Base-by-base conservation (phyloP, 2,113 vertebrate genomes). In the Aix galericulata region DNA sequence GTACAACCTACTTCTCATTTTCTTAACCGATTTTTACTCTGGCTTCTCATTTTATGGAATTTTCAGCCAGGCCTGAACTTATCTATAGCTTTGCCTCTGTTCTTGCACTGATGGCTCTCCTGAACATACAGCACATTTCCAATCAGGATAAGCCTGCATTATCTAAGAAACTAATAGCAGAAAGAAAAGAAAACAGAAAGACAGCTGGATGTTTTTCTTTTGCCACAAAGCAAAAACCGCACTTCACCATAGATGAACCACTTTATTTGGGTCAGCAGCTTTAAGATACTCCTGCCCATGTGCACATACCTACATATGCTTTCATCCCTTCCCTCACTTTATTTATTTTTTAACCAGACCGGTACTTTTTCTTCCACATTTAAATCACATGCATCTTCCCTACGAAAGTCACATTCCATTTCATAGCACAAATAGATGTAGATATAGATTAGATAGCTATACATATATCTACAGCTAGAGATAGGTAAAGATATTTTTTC, bases 121-220 rank as follows among this genome's bases (percentile, higher is more conserved):
- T 90, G 74, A 88, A 84, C 10, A 4, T 32, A 78, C 4, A 89
- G 48, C 50, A 62, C 14, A 26, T n/a, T 92, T 84, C 48, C 74
- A 62, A 59, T 55, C 52, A 88, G 64, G 79, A 32, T 82, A 79
- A 88, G 16, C 52, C 74, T 75, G 59, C 77, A 36, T 72, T 89
- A 44, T 14, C 9, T 63, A 50, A 81, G 58, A 20, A 82, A 84
- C 38, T 32, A 26, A 71, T 20, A 94, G 36, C 27, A 44, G 26
- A 94, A 93, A 89, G 34, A 72, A 80, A 92, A 59, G 27, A 58
- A 96, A 85, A 92, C n/a, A 8, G 25, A 62, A 92, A 76, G 38
- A 22, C 21, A 44, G 50, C n/a, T 75, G 50, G 36, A 66, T n/a
- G 23, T 84, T 91, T 74, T 72, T 89, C 20, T 27, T 92, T 55